phyloP scores from a whole-genome alignment of 2,797 vertebrate genomes.

The Setipinna tenuifilis region DNA sequence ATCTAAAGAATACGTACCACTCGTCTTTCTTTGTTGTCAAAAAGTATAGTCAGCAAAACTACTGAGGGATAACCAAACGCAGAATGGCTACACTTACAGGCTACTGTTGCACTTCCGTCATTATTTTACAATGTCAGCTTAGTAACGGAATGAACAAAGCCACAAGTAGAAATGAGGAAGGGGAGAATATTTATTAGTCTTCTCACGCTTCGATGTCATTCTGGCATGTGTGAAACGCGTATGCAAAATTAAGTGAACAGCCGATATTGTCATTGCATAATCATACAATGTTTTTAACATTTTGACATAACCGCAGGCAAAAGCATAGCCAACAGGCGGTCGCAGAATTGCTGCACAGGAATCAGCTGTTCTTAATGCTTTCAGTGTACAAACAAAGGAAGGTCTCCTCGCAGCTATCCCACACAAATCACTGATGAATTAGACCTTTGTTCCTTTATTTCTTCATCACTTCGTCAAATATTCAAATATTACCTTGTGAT shows the following conservation, averaged over 20 bases:
- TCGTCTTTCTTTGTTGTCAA: background rate
- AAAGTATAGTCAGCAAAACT: background rate
- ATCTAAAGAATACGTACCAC: background rate
- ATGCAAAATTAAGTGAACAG: background rate
- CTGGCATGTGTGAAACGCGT: background rate
- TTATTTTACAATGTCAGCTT: conserved; percentile 18
- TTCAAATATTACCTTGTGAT: conserved; percentile 77
- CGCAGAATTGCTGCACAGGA: conserved; percentile 51
- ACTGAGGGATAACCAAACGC: background rate
- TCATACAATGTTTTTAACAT: background rate
- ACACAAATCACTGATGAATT: conserved; percentile 23
- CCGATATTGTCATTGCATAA: background rate
- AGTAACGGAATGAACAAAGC: conserved; percentile 15
- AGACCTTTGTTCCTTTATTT: background rate
- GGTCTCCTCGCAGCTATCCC: conserved; percentile 45
- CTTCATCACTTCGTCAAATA: conserved; percentile 28
- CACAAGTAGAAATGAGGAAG: conserved; percentile 36
- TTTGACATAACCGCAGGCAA: background rate
- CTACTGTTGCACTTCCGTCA: background rate
- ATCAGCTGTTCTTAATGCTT: conserved; percentile 71
- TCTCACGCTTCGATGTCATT: conserved; percentile 1
- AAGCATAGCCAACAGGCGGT: conserved; percentile 56
- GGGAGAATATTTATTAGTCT: background rate
- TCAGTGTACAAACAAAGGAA: conserved; percentile 76
- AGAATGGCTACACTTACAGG: background rate